phyloP scores from a whole-genome alignment of 2,888 invertebrate species.

The Heliconius cydno region DNA sequence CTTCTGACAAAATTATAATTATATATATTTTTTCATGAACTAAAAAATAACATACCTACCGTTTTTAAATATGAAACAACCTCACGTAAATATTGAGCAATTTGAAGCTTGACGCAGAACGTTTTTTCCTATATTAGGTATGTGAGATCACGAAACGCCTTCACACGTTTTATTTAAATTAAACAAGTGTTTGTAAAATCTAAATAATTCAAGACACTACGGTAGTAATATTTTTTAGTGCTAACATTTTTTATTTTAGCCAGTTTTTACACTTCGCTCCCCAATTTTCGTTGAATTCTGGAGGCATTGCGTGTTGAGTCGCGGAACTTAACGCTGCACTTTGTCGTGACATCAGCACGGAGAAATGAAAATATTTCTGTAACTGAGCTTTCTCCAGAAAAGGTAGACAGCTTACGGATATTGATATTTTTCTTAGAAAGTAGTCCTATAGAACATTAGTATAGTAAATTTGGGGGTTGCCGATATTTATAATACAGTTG shows the following conservation, averaged over 20 bases:
- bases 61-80: background rate
- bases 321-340: background rate
- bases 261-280: background rate
- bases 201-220: background rate
- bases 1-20: no score
- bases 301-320: background rate
- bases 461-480: no score
- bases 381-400: no score
- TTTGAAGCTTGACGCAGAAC: slow-evolving; percentile 4
- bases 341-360: background rate
- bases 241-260: background rate
- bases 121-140: background rate
- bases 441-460: no score
- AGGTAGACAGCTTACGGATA: no score
- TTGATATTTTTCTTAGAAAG: no score
- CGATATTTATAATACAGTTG: no score
- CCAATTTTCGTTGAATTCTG: background rate
- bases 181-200: background rate
- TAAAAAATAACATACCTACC: no score
- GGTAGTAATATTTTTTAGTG: no score
- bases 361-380: background rate
- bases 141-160: background rate
- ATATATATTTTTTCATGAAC: no score
- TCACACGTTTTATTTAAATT: slow-evolving; percentile 9
- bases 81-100: background rate